Base-by-base conservation (phyloP, 2,797 vertebrate species). In the Alosa sapidissima region DNA sequence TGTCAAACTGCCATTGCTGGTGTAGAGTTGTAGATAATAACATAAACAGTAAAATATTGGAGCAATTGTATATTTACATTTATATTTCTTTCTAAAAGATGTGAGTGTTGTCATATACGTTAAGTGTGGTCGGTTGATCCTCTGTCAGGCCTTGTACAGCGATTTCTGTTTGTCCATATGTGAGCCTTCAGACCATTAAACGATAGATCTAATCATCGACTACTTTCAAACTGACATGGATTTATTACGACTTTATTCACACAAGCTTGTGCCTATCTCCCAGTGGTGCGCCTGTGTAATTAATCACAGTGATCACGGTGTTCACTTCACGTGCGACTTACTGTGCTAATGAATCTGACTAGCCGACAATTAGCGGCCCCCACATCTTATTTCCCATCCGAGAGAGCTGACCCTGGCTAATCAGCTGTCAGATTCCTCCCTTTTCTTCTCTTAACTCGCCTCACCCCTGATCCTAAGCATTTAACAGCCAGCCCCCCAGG, bases 351-450 rank as follows among this genome's bases (percentile, higher is more conserved):
- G 72, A 78, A 78, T 78, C 72, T 47, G 68, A 28, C 68, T 72
- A 47, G 41, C 72, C 41, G 36, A 78, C 72, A 78, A 78, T 78
- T 78, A 78, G 72, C 14, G 68, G 3, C 33, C 68, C 72, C 14
- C 41, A 1, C 36, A 21, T 78, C 41, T 78, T 21, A 19, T 21
- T 47, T 78, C 41, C 19, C 72, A 7, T 47, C 72, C 7, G 41
- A 45, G 72, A 47, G 72, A 78, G 41, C 41, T 47, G 72, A 78
- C 41, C 36, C 72, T 9, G 41, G 36, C 72, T 78, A 78, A 78
- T 78, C 72, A 78, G 72, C 72, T 78, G 72, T 78, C 72, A 78
- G 41, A 84, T n/a, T 51, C 21, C 72, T 78, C 21, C 55, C 13
- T 28, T 52, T 49, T 62, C 36, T 52, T 78, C 72, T 78, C 36